phyloP scores from a whole-genome alignment of 2,113 vertebrate genomes.

The Spermophilus dauricus region DNA sequence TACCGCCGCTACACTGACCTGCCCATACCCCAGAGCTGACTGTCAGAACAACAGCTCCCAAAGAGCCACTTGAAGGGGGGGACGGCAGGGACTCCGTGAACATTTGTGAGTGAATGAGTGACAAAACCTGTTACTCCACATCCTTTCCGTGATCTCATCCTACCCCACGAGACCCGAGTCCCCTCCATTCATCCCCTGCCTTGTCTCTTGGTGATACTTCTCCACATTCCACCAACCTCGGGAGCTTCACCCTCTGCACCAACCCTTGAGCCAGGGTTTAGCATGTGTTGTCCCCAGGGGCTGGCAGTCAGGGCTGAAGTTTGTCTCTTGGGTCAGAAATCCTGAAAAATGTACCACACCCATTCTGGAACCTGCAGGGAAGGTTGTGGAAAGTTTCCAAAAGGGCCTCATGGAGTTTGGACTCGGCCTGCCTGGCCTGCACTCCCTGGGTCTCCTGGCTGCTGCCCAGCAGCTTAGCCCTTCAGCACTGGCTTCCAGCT shows the following conservation, averaged over 20 bases:
- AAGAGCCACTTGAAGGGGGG: not conserved
- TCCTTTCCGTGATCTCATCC: conserved; percentile 72
- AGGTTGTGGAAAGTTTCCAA: conserved; percentile 72
- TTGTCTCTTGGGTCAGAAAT: conserved; percentile 62
- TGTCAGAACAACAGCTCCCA: not conserved
- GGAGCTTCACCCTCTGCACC: not conserved
- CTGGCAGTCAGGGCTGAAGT: conserved; percentile 49
- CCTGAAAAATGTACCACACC: conserved; percentile 40
- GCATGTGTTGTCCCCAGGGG: not conserved
- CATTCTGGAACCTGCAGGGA: conserved; percentile 62
- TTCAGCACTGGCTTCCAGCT: conserved; percentile 69
- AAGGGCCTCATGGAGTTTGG: conserved; percentile 21
- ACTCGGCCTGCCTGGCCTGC: conserved; percentile 54
- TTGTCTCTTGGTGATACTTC: conserved; percentile 4
- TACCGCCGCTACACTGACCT: not conserved
- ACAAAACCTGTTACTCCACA: conserved; percentile 32
- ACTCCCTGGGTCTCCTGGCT: conserved; percentile 75
- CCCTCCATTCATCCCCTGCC: not conserved
- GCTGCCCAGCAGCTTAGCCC: not conserved
- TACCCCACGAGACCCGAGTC: conserved; percentile 41
- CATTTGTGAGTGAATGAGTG: conserved; percentile 69
- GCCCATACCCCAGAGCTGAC: not conserved
- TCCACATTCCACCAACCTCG: not conserved
- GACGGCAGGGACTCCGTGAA: not conserved
- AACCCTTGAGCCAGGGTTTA: not conserved